Conservation (phyloP, 2,888 invertebrate species). For the Metalampra italica region DNA sequence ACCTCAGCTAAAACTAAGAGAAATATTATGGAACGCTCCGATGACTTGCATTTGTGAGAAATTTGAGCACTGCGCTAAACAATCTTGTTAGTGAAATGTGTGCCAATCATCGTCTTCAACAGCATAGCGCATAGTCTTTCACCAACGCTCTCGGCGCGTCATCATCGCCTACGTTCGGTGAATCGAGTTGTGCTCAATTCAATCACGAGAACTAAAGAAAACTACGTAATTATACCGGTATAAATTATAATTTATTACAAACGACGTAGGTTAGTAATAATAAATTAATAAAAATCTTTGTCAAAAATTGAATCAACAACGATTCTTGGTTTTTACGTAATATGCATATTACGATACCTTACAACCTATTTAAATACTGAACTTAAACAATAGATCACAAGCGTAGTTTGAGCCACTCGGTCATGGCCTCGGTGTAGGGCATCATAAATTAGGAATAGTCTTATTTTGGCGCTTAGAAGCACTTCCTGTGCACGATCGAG, state of each 20-base stretch:
- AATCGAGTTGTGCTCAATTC: background rate
- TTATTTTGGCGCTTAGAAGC: slow-evolving; percentile 73
- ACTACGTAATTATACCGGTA: slow-evolving; percentile 66
- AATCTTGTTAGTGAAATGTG: background rate
- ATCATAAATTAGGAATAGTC: slow-evolving; percentile 69
- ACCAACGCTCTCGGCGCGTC: background rate
- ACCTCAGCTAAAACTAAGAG: too few relatives aligned
- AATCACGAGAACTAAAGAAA: slow-evolving; percentile 25
- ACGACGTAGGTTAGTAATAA: slow-evolving; percentile 65
- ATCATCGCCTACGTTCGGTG: background rate
- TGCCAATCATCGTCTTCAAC: background rate
- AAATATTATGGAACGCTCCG: background rate
- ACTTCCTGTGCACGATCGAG: slow-evolving; percentile 96
- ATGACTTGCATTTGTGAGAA: slow-evolving; percentile 6
- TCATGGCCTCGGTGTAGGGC: slow-evolving; percentile 68
- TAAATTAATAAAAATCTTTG: slow-evolving; percentile 75
- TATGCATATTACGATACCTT: slow-evolving; percentile 78
- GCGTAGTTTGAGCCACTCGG: slow-evolving; percentile 73
- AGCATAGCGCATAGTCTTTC: background rate
- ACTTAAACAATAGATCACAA: slow-evolving; percentile 75
- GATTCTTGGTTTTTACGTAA: slow-evolving; percentile 62
- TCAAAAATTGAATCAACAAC: slow-evolving; percentile 56
- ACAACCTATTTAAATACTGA: slow-evolving; percentile 75
- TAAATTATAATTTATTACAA: slow-evolving; percentile 73
- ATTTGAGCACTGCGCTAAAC: slow-evolving; percentile 1